Percentiles rank a stretch among this genome's conserved stretches.
These are phyloP conservation scores for Halcyon smyrnensis DNA, from an alignment of 2,797 vertebrate genomes.

Conservation along the genomic window DNA sequence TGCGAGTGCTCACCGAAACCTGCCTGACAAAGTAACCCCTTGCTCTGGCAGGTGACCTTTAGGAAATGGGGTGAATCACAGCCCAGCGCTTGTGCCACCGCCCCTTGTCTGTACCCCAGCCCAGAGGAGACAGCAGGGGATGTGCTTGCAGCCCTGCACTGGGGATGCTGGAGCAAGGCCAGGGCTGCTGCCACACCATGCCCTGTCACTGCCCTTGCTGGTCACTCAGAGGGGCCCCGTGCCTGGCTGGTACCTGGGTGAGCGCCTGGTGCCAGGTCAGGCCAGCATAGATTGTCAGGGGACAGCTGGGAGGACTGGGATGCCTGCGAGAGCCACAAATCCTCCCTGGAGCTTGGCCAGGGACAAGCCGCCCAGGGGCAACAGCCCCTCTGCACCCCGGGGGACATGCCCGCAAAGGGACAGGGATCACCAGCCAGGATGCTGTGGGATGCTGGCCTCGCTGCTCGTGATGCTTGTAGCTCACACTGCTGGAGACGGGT, in stretches of 20 bases:
- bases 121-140: rapidly evolving
- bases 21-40: not conserved
- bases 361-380: not conserved
- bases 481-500: not conserved
- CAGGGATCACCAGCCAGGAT: rapidly evolving
- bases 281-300: not conserved
- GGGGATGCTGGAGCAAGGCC: not conserved
- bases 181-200: rapidly evolving
- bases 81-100: not conserved
- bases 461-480: too few species aligned
- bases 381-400: not conserved
- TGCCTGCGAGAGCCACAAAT: slow-evolving; percentile 23
- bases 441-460: not conserved
- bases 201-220: not conserved
- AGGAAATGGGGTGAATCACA: not conserved
- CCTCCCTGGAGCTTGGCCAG: slow-evolving; percentile 4
- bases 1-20: rapidly evolving
- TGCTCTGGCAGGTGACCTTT: rapidly evolving
- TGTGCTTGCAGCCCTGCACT: not conserved
- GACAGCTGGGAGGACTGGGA: slow-evolving; percentile 60
- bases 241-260: not conserved
- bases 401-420: not conserved
- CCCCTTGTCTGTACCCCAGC: not conserved
- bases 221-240: rapidly evolving
- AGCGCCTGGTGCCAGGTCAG: not conserved